Base-by-base conservation (phyloP, 2,888 invertebrate species). In the Conchocele bisecta region DNA sequence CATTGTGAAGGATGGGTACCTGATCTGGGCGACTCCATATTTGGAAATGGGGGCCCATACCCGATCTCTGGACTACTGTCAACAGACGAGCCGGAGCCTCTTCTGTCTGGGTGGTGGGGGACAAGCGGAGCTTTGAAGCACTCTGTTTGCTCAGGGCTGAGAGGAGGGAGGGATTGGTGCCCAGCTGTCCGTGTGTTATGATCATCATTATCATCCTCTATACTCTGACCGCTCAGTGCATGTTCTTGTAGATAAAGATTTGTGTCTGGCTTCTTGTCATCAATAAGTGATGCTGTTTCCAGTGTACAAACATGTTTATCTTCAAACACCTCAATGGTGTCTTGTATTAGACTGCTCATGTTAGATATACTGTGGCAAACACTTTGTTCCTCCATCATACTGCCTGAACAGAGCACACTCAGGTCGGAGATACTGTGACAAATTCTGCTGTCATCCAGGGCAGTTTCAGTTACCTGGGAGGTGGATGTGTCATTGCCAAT, bases 61-160 rank as follows among this genome's bases (percentile, higher is more conserved):
- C 59, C 28, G 17, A 59, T 20, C 15, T 67, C 75, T 33, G 75
- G 67, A 50, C 75, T 70, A 48, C 65, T 57, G 39, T 51, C 61
- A 1, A 39, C 64, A 57, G 69, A 75, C 44, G 72, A 66, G 28
- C 33, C 41, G 13, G 51, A 51, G 33, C 31, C 5, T 31, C 29
- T 4, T 9, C 33, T 33, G 20, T 51, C 51, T 51, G 22, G 13
- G 31, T 51, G 17, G 15, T 33, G 44, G 28, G 74, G 65, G 11
- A 29, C 48, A 31, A 28, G 50, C 29, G 74, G 74, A 42, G 58
- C 60, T 51, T 61, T 68, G 35, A 68, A 65, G 48, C 56, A 65
- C 28, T 56, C 13, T 22, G 39, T 37, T 15, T 37, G 44, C 24
- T 46, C 46, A 41, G 20, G 20, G 20, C n/a, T 26, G 20, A 20